Conservation (phyloP, 2,888 invertebrate species). For the Tillus elongatus region DNA sequence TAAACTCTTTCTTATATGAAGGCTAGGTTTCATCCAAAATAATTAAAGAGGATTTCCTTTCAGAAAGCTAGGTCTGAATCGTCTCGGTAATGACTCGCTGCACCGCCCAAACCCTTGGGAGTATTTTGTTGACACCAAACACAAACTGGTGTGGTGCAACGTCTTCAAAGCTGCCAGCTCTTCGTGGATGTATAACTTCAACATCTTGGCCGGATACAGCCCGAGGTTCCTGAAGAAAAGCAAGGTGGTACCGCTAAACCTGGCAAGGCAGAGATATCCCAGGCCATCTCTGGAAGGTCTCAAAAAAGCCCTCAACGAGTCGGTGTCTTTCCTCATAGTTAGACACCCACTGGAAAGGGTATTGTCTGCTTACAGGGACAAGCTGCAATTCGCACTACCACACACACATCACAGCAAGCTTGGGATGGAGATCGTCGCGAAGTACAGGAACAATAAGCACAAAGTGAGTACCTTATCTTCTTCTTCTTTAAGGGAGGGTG, state of each 20-base stretch:
- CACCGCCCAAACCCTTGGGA: slow-evolving; percentile 77
- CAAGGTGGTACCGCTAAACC: slow-evolving; percentile 65
- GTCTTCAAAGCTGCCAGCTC: slow-evolving; percentile 81
- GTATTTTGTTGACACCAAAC: slow-evolving; percentile 69
- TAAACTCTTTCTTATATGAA: background rate
- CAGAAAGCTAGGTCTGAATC: slow-evolving; percentile 49
- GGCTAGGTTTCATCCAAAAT: background rate
- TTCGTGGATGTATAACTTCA: slow-evolving; percentile 88
- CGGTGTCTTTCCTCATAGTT: slow-evolving; percentile 72
- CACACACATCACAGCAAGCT: slow-evolving; percentile 74
- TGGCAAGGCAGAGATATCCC: slow-evolving; percentile 72
- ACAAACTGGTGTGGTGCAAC: slow-evolving; percentile 77
- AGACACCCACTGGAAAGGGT: slow-evolving; percentile 73
- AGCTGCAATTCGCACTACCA: slow-evolving; percentile 73
- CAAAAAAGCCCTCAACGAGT: slow-evolving; percentile 63
- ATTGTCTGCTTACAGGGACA: slow-evolving; percentile 75
- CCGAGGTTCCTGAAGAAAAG: slow-evolving; percentile 67
- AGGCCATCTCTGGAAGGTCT: slow-evolving; percentile 64
- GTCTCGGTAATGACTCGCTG: slow-evolving; percentile 48
- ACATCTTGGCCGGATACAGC: slow-evolving; percentile 74
- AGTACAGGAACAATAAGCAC: slow-evolving; percentile 49
- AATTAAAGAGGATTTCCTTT: background rate
- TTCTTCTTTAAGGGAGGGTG: no score
- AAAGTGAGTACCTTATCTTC: slow-evolving; percentile 48
- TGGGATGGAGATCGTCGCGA: slow-evolving; percentile 66